A percentile compares a stretch with the other conserved stretches of the same genome.
These are phyloP conservation scores for Megaleporinus macrocephalus DNA, from an alignment of 2,113 vertebrate species.

Conservation along the genomic window DNA sequence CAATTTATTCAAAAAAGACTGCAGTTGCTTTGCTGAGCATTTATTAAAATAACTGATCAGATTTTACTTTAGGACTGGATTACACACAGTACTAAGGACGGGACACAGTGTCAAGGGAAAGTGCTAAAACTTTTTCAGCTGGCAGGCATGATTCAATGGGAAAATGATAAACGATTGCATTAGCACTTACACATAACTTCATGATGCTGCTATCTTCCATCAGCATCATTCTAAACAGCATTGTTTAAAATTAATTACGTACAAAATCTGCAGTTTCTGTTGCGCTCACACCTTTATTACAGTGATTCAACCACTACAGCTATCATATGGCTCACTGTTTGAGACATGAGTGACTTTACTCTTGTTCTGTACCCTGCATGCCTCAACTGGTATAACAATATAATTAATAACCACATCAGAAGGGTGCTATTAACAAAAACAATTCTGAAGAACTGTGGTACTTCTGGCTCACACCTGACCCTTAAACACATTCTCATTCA, in stretches of 20 bases:
- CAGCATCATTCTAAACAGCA: background rate
- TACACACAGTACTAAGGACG: background rate
- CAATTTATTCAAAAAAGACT: too few relatives aligned
- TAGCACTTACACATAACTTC: background rate
- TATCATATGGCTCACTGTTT: background rate
- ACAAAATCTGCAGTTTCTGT: background rate
- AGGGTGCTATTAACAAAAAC: background rate
- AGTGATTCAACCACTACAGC: background rate
- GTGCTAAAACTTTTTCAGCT: background rate
- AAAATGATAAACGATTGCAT: too few relatives aligned
- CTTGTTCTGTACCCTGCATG: background rate
- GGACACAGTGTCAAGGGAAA: background rate
- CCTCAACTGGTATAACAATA: background rate
- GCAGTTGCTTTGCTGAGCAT: too few relatives aligned
- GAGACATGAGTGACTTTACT: background rate
- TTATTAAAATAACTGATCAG: too few relatives aligned
- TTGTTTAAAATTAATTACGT: too few relatives aligned
- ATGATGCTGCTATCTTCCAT: background rate
- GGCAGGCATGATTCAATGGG: background rate
- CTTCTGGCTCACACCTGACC: background rate
- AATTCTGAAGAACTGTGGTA: background rate
- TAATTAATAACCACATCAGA: background rate
- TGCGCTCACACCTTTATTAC: background rate
- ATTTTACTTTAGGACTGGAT: background rate
- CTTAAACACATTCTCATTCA: background rate